Evolutionary conservation across 2,797 vertebrate genomes (phyloP), one percentile per base, ranked within the genome.

Genomic region (Bovichtus variegatus): DNA sequence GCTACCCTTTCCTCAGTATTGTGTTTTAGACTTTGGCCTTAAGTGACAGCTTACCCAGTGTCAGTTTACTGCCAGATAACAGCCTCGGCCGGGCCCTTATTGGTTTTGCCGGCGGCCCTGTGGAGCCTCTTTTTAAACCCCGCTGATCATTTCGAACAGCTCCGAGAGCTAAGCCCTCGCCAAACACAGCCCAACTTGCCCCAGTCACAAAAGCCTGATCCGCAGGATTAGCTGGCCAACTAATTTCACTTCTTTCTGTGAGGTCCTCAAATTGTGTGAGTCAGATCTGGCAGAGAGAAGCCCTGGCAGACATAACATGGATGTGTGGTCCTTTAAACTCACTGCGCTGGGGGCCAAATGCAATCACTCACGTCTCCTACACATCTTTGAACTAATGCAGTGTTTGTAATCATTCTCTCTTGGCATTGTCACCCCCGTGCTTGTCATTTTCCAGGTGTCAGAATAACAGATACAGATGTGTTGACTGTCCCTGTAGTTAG

Each of bases 231-330:
- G 90, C 84, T 83, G 80, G 86, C 91, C 91, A 86, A 84, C 93
- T 95, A 93, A 96, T 95, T 96, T 95, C 91, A 89, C 93, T 91
- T 66, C 94, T 93, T 92, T 95, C 94, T 95, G 95, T 95, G 95
- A 94, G 95, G 95, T 96, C 95, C 89, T 94, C 94, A 92, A 86
- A 92, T 91, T 95, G 93, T 84, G 57, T 83, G 91, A 91, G 90
- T 80, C 66, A 80, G 85, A 89, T 90, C 81, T 88, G 88, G 88
- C 78, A 74, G 75, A 31, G 82, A 89, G 76, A 85, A 91, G 88
- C 82, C 90, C 79, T 55, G 85, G 84, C 88, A 93, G 91, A 92
- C 91, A 92, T 80, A 94, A 94, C 90, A 93, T 88, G 86, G 85
- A 83, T 89, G 84, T 87, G 91, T 88, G 82, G 89, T 83, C 74